Conservation (phyloP, 2,113 vertebrate genomes). For the Crotalus tigris region DNA sequence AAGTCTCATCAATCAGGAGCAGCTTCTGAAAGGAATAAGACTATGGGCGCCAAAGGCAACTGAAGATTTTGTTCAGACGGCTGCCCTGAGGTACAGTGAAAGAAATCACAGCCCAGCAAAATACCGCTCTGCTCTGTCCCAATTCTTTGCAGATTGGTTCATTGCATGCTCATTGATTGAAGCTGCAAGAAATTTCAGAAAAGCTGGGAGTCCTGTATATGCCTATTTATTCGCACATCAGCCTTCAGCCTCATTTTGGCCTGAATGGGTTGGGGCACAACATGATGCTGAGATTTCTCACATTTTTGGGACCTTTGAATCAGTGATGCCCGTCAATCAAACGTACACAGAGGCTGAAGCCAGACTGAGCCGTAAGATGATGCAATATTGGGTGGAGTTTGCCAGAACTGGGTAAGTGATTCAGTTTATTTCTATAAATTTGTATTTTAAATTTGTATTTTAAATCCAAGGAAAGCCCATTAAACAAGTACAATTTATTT, state of each 20-base stretch:
- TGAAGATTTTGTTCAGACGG: conserved; percentile 41
- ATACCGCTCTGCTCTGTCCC: conserved; percentile 62
- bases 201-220: conserved; percentile 57
- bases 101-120: conserved; percentile 39
- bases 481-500: background rate
- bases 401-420: conserved; percentile 67
- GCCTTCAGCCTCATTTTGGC: conserved; percentile 72
- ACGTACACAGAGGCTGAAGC: conserved; percentile 61
- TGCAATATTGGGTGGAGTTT: conserved; percentile 76
- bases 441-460: background rate
- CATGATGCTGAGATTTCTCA: conserved; percentile 75
- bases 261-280: conserved; percentile 72
- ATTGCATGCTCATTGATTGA: conserved; percentile 65
- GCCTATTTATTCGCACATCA: conserved; percentile 71
- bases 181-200: conserved; percentile 58
- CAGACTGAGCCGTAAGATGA: conserved; percentile 68
- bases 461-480: background rate
- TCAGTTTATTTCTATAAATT: background rate
- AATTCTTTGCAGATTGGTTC: conserved; percentile 56
- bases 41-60: conserved; percentile 28
- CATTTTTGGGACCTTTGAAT: conserved; percentile 71
- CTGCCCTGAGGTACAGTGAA: conserved; percentile 67
- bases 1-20: conserved; percentile 63
- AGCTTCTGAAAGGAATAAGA: conserved; percentile 55
- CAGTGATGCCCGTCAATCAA: conserved; percentile 36